Conservation (phyloP, 2,797 vertebrate genomes). For the Brachyrhaphis roseni region DNA sequence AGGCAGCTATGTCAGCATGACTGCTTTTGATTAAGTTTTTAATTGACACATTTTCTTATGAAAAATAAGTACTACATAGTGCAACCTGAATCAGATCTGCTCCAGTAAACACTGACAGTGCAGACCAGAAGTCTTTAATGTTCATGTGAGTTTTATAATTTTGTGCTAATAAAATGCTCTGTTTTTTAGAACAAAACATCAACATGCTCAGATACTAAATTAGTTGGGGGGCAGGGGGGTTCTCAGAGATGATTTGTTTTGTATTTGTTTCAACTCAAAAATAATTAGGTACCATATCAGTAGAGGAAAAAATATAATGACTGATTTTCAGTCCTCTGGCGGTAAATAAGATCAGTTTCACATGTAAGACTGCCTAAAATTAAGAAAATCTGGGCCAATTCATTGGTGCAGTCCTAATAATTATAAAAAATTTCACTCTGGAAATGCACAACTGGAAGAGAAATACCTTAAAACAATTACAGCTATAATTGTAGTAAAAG, state of each 20-base stretch:
- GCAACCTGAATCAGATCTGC: background rate
- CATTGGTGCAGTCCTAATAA: too few species aligned
- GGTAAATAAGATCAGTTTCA: too few species aligned
- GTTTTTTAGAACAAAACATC: background rate
- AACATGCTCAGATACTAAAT: background rate
- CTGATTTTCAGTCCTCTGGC: too few species aligned
- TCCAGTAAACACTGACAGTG: background rate
- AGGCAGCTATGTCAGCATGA: background rate
- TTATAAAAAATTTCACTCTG: too few species aligned
- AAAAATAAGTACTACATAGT: conserved; percentile 3
- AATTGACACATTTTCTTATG: conserved; percentile 9
- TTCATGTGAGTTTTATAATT: background rate
- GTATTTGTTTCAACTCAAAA: background rate
- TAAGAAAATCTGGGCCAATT: too few species aligned
- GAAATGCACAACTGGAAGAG: too few species aligned
- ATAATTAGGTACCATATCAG: background rate
- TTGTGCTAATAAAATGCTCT: background rate
- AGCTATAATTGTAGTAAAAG: too few species aligned
- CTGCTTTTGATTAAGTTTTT: conserved; percentile 9
- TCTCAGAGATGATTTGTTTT: background rate
- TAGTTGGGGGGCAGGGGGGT: background rate
- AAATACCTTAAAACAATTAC: too few species aligned
- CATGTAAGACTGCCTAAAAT: too few species aligned
- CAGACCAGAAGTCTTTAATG: background rate
- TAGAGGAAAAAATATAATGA: too few species aligned